Conservation (phyloP, 2,113 vertebrate genomes). For the Istiophorus platypterus region DNA sequence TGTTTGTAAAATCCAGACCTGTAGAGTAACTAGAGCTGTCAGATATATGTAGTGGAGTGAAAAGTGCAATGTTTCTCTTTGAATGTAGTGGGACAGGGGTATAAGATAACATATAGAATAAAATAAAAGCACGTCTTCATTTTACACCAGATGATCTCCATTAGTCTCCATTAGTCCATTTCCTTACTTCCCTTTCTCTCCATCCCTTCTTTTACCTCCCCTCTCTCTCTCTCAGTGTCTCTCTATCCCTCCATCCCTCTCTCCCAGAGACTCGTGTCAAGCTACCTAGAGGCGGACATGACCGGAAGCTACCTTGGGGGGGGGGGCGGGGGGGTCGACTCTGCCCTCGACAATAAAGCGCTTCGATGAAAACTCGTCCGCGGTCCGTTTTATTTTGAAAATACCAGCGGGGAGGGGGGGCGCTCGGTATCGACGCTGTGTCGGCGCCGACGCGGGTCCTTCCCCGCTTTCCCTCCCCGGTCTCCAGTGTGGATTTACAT, state of each 20-base stretch:
- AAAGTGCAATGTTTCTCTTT: not conserved
- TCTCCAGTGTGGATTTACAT: slow-evolving; percentile 78
- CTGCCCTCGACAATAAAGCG: not conserved
- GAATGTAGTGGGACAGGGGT: not conserved
- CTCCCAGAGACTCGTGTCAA: not conserved
- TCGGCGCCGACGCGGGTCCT: not conserved
- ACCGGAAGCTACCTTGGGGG: not conserved
- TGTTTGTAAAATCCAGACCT: not conserved
- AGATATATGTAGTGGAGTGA: not conserved
- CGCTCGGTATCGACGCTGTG: not conserved
- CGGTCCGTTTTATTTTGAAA: slow-evolving; percentile 29
- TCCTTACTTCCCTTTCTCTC: slow-evolving; percentile 4
- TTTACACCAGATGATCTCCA: not conserved
- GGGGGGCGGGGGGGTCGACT: too few relatives aligned
- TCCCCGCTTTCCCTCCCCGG: slow-evolving; percentile 22
- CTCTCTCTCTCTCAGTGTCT: not conserved
- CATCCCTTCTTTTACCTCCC: not conserved
- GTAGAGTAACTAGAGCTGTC: not conserved
- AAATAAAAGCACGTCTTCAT: not conserved
- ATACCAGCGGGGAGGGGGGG: too few relatives aligned
- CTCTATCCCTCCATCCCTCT: slow-evolving; percentile 1
- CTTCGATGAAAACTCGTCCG: rapidly evolving
- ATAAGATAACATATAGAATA: too few relatives aligned
- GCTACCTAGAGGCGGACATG: not conserved
- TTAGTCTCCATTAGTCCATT: not conserved